A percentile compares a stretch with the other conserved stretches of the same genome.
Evolutionary conservation across 2,888 invertebrate genomes (phyloP).

Genomic region (Cotesia congregata): DNA sequence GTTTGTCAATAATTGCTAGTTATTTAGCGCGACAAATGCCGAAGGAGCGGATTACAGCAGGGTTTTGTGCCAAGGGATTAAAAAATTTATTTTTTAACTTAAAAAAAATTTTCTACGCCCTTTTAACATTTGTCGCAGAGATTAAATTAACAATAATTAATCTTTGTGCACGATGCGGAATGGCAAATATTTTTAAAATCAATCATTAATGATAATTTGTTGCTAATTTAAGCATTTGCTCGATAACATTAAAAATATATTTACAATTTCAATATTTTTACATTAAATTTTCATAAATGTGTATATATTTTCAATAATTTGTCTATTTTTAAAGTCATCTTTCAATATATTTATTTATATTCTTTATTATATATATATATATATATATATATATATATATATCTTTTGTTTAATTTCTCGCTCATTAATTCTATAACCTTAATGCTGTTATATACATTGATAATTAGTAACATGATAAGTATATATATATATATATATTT

Average conservation of each 20-base stretch:
- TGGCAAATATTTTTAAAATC: slow-evolving; percentile 49
- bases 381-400: not conserved
- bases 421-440: not conserved
- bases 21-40: too few species aligned
- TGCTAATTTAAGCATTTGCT: slow-evolving; percentile 52
- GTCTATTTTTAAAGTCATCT: not conserved
- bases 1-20: too few species aligned
- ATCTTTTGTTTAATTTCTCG: not conserved
- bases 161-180: slow-evolving; percentile 61
- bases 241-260: slow-evolving; percentile 52
- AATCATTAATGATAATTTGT: slow-evolving; percentile 29
- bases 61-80: too few species aligned
- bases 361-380: not conserved
- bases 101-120: not conserved
- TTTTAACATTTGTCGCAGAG: slow-evolving; percentile 22
- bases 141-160: slow-evolving; percentile 42
- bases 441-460: not conserved
- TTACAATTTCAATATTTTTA: slow-evolving; percentile 50
- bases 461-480: not conserved
- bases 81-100: not conserved
- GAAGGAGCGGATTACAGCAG: too few species aligned
- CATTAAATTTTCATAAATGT: slow-evolving; percentile 16
- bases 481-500: not conserved
- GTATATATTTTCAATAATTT: slow-evolving; percentile 10
- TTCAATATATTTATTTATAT: not conserved